Conservation (phyloP, 2,888 invertebrate species). For the Cerceris rybyensis region DNA sequence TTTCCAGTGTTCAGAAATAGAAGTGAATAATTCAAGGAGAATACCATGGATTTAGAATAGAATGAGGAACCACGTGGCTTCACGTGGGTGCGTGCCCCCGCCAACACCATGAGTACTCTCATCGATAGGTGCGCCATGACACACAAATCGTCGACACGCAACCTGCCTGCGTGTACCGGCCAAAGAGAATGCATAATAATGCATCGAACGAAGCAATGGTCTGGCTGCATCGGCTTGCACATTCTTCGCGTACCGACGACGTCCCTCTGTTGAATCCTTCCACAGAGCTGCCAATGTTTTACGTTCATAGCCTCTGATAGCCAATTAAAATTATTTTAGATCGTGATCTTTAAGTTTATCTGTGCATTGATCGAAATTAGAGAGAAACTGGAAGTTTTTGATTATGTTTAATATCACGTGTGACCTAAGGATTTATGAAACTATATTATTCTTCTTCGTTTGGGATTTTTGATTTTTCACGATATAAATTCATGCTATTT, state of each 20-base stretch:
- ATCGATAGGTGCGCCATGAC: conserved; percentile 48
- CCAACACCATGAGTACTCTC: conserved; percentile 2
- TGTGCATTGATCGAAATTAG: no score
- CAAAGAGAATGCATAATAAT: conserved; percentile 54
- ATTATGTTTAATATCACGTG: no score
- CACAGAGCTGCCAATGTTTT: neutral
- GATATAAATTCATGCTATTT: no score
- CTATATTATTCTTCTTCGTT: no score
- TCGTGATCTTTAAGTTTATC: no score
- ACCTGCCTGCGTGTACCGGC: conserved; percentile 38
- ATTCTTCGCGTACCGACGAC: conserved; percentile 63
- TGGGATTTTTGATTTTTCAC: no score
- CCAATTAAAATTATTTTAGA: conserved; percentile 36
- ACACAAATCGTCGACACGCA: conserved; percentile 52
- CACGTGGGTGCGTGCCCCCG: conserved; percentile 9
- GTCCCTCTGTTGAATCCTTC: conserved; percentile 54
- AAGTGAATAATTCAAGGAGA: no score
- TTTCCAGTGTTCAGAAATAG: no score
- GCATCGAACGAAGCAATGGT: conserved; percentile 57
- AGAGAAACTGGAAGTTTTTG: no score
- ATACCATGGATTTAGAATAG: neutral
- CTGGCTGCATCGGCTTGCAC: conserved; percentile 57
- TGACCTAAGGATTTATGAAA: no score
- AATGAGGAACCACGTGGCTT: neutral
- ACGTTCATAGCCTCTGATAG: neutral